Conservation (phyloP, 2,888 invertebrate genomes). For the Phalangium opilio region DNA sequence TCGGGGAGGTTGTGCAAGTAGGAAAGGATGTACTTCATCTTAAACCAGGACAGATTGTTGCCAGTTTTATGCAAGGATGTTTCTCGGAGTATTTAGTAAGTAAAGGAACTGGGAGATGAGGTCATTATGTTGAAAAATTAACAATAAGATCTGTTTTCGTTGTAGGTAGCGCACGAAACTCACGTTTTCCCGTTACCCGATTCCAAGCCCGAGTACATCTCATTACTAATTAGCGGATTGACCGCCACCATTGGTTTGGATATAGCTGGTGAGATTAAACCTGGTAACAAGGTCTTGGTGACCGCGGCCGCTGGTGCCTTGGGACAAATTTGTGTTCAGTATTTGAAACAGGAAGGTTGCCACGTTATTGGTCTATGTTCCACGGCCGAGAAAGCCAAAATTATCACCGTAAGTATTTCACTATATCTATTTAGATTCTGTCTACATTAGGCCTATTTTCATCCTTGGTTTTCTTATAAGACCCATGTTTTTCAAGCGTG, state of each 20-base stretch:
- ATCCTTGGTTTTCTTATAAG: too few relatives aligned
- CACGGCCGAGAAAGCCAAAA: conserved; percentile 10
- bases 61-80: too few relatives aligned
- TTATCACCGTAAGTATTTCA: conserved; percentile 13
- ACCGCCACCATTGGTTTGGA: conserved; percentile 30
- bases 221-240: conserved; percentile 8
- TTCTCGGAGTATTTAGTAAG: too few relatives aligned
- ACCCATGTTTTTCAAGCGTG: too few relatives aligned
- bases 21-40: too few relatives aligned
- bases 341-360: conserved; percentile 18
- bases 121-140: too few relatives aligned
- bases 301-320: conserved; percentile 19
- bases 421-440: too few relatives aligned
- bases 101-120: too few relatives aligned
- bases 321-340: conserved; percentile 17
- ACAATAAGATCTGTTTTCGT: too few relatives aligned
- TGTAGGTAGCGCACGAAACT: conserved; percentile 24
- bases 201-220: conserved; percentile 12
- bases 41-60: too few relatives aligned
- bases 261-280: conserved; percentile 16
- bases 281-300: conserved; percentile 16
- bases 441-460: too few relatives aligned
- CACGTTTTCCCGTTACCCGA: conserved; percentile 8
- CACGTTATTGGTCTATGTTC: conserved; percentile 18
- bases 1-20: too few relatives aligned